A percentile compares a stretch with the other conserved stretches of the same genome.
These are phyloP conservation scores for Rhynchophorus ferrugineus DNA, from an alignment of 1,140 invertebrate genomes.

Conservation along the genomic window DNA sequence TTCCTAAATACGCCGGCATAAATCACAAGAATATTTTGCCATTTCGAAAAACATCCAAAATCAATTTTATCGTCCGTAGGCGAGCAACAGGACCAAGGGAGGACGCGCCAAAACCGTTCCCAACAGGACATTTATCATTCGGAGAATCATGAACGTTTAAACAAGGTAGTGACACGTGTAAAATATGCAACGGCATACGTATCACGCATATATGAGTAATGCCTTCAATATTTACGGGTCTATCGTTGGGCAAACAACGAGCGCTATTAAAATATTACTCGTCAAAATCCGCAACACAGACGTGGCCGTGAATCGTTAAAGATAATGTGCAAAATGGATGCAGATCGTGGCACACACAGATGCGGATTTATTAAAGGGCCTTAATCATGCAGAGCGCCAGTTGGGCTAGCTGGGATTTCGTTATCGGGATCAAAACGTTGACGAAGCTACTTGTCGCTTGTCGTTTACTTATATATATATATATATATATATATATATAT, in stretches of 20 bases:
- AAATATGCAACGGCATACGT: conserved; percentile 37
- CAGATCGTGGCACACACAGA: conserved; percentile 9
- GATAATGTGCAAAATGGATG: conserved; percentile 17
- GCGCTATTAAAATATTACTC: conserved; percentile 30
- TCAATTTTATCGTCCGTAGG: too few species aligned
- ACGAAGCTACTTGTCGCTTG: too few species aligned
- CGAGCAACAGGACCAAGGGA: too few species aligned
- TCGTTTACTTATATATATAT: neutral
- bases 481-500: neutral
- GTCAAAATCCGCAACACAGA: conserved; percentile 24
- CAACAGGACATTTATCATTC: conserved; percentile 30
- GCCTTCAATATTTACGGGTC: conserved; percentile 31
- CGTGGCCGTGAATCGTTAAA: conserved; percentile 15
- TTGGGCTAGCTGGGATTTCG: too few species aligned
- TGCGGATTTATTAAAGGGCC: conserved; percentile 12
- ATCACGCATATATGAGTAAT: conserved; percentile 28
- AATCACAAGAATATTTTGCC: too few species aligned
- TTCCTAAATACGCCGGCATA: too few species aligned
- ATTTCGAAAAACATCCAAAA: too few species aligned
- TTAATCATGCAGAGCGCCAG: neutral
- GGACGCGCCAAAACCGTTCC: too few species aligned
- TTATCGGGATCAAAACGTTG: too few species aligned
- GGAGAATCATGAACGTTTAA: conserved; percentile 35
- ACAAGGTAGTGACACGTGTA: conserved; percentile 37
- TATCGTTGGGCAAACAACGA: conserved; percentile 15